Conservation (phyloP, 2,797 vertebrate genomes). For the Myotis planiceps region DNA sequence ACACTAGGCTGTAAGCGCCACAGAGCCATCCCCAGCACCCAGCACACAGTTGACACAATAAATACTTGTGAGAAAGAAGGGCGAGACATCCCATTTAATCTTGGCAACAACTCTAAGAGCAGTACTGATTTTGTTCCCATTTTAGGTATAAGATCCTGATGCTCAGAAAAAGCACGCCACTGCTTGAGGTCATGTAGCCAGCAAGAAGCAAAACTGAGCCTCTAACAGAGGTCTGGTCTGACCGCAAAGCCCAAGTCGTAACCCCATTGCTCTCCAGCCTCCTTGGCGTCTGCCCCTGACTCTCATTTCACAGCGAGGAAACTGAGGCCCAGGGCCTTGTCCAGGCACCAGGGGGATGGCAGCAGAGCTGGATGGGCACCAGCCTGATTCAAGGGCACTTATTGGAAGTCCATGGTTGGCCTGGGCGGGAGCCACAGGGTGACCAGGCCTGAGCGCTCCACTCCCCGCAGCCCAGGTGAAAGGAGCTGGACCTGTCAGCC, state of each 20-base stretch:
- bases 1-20: background rate
- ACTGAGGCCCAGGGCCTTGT: background rate
- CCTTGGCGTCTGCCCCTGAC: background rate
- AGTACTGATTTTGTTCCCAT: background rate
- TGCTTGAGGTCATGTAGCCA: background rate
- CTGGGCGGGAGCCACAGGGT: too few species aligned
- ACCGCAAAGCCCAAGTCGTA: background rate
- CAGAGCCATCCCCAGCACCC: background rate
- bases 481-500: background rate
- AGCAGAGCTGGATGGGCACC: background rate
- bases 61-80: background rate
- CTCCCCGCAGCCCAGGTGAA: background rate
- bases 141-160: background rate
- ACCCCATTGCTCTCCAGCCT: background rate
- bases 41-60: background rate
- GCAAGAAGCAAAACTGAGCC: background rate
- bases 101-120: background rate
- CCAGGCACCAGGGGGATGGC: background rate
- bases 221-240: background rate
- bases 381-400: background rate
- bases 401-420: background rate
- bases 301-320: background rate
- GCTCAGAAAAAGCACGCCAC: rapidly evolving
- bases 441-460: background rate
- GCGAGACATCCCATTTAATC: background rate